Conservation (phyloP, 2,113 vertebrate genomes). For the Lepidothrix coronata region DNA sequence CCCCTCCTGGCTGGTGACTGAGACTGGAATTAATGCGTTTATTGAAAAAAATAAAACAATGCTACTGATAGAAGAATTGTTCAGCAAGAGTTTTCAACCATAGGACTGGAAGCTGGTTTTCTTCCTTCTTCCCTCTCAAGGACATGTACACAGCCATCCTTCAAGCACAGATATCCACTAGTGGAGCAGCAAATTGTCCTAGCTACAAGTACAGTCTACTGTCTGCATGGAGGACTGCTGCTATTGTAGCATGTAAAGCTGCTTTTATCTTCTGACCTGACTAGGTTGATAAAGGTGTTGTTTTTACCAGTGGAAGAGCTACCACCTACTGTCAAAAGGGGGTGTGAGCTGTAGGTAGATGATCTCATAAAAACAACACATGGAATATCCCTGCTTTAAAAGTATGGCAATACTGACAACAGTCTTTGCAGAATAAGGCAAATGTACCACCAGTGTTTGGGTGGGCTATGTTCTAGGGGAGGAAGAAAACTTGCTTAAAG, state of each 20-base stretch:
- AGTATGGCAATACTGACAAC: not conserved
- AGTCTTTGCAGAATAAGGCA: not conserved
- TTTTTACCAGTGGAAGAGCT: not conserved
- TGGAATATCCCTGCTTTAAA: not conserved
- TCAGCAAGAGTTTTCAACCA: not conserved
- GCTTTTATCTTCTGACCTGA: not conserved
- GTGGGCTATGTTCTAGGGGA: not conserved
- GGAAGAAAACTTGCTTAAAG: not conserved
- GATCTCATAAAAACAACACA: not conserved
- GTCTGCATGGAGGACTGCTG: not conserved
- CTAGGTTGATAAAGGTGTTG: not conserved
- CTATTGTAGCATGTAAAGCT: not conserved
- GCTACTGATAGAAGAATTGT: not conserved
- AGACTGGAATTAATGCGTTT: not conserved
- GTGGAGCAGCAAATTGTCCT: not conserved
- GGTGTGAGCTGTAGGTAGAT: not conserved
- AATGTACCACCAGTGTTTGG: not conserved
- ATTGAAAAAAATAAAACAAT: not conserved
- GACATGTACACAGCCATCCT: fast-evolving
- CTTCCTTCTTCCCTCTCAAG: not conserved
- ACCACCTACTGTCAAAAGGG: not conserved
- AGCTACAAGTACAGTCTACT: not conserved
- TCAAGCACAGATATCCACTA: not conserved
- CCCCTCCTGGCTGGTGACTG: not conserved
- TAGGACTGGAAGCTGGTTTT: not conserved